Evolutionary conservation across 2,888 invertebrate genomes (phyloP).

Genomic region (Phyllotreta striolata): DNA sequence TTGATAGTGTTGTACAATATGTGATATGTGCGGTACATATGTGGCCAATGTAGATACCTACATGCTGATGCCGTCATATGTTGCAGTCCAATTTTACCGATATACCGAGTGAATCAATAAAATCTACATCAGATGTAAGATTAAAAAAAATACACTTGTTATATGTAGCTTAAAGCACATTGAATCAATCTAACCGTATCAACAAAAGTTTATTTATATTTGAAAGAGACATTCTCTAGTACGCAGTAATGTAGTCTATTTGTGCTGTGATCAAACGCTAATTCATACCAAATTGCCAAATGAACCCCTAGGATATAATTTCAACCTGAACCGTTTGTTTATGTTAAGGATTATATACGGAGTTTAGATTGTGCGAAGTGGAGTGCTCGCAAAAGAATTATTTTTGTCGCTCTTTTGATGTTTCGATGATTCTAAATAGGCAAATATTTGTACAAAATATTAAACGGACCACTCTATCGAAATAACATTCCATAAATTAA

Average conservation of each 20-base stretch:
- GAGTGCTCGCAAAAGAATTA: conserved; percentile 54
- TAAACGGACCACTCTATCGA: conserved; percentile 55
- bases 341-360: conserved; percentile 55
- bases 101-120: too few species aligned
- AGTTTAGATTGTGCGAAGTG: conserved; percentile 46
- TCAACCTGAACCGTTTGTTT: conserved; percentile 49
- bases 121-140: too few species aligned
- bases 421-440: conserved; percentile 51
- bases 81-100: conserved; percentile 24
- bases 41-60: conserved; percentile 34
- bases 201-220: not conserved
- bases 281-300: conserved; percentile 33
- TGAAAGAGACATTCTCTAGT: conserved; percentile 25
- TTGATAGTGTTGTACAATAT: conserved; percentile 37
- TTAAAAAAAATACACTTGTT: too few species aligned
- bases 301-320: conserved; percentile 45
- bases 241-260: conserved; percentile 24
- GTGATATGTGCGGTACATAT: conserved; percentile 37
- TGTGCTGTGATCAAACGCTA: conserved; percentile 31
- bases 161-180: too few species aligned
- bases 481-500: conserved; percentile 62
- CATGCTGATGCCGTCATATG: conserved; percentile 31
- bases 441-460: conserved; percentile 60
- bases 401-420: conserved; percentile 48
- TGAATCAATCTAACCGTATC: too few species aligned